Base-by-base conservation (phyloP, 2,888 invertebrate species). In the Luperina nickerlii region DNA sequence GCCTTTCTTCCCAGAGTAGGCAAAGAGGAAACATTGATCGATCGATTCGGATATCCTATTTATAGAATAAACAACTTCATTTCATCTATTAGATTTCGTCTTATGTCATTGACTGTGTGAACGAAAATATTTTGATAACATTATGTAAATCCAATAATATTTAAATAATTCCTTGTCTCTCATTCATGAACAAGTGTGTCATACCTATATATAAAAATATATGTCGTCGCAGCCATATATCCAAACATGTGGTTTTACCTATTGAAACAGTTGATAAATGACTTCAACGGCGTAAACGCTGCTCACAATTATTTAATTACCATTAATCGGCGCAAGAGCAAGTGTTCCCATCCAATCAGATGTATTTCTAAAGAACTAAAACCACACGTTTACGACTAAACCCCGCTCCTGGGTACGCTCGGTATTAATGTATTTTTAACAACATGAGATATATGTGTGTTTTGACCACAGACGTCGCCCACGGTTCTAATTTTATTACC, bases 351-450 rank as follows among this genome's bases (percentile, higher is more conserved):
- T 48, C 76, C 74, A 72, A 78, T 78, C 81, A 81, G 69, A 78
- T 70, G 67, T 63, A 76, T 77, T 79, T 51, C 72, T 42, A 82
- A 74, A 80, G 73, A 83, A 80, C 75, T 73, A 78, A 82, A 78
- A 76, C 72, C 75, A 76, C 74, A 57, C 80, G 63, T 86, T 84
- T 81, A 85, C 80, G 83, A 84, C 81, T 84, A 85, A 27, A 57
- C 74, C 18, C 18, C 69, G 88, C 88, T 89, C 88, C 86, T 75
- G 86, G 83, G 68, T 86, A 82, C 75, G 27, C 81, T 74, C 45
- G 54, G 69, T 65, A 74, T 89, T 88, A 83, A 88, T 89, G 88
- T 81, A 82, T 86, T 88, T 88, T 89, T 89, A 87, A 88, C 88
- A 81, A 87, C 82, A 85, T 86, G 79, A 85, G 89, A 82, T 87